Conservation (phyloP, 2,888 invertebrate species). For the Biston stratarius region DNA sequence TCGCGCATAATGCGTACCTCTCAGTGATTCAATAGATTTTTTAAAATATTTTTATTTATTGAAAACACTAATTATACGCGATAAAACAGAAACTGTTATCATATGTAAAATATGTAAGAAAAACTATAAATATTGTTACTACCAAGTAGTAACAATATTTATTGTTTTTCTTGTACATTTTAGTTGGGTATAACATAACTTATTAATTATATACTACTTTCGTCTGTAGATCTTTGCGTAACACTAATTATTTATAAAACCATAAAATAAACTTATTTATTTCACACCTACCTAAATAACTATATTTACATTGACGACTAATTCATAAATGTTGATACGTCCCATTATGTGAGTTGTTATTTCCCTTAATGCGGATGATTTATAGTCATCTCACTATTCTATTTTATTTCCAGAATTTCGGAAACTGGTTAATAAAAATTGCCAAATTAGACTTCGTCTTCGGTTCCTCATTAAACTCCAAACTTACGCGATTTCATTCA, state of each 20-base stretch:
- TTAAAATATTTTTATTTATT: not conserved
- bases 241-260: constrained; percentile 20
- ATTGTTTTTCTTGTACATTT: not conserved
- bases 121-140: too few species aligned
- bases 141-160: too few species aligned
- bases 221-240: constrained; percentile 28
- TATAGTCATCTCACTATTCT: not conserved
- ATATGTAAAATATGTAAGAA: too few species aligned
- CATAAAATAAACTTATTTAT: constrained; percentile 8
- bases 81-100: constrained; percentile 15
- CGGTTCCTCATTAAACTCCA: too few species aligned
- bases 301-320: constrained; percentile 17
- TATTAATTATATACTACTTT: not conserved
- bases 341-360: not conserved
- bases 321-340: not conserved
- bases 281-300: not conserved
- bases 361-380: not conserved
- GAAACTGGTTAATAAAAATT: too few species aligned
- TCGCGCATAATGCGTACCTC: constrained; percentile 36
- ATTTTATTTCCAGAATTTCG: not conserved
- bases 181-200: not conserved
- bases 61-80: constrained; percentile 33
- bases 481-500: too few species aligned
- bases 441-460: too few species aligned
- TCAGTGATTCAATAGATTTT: constrained; percentile 30